Base-by-base conservation (phyloP, 2,888 invertebrate genomes). In the Dyspetes luteomarginatus region DNA sequence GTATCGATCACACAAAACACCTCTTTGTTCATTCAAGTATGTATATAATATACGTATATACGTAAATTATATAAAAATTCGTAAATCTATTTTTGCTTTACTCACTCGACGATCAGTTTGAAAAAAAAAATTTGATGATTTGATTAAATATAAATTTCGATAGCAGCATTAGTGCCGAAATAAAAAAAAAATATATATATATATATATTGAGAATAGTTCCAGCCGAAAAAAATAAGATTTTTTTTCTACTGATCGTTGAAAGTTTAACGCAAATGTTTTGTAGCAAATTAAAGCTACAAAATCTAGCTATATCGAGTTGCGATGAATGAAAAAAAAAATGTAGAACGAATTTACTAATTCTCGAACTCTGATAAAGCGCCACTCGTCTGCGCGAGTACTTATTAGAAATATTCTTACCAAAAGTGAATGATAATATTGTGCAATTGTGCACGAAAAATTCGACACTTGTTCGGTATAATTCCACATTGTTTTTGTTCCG, bases 321-420 rank as follows among this genome's bases (percentile, higher is more conserved):
- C 19, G 5, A 52, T n/a, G n/a, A n/a, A n/a, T n/a, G n/a, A 12
- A 52, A 36, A 62, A 71, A 41, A 72, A 52, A 52, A 28, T 58
- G 12, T 19, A 22, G 64, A 55, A 45, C n/a, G 56, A 65, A 15
- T 7, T 19, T 5, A 30, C 15, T 43, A 43, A 5, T 73, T 64
- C 28, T 65, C 15, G 28, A 74, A 28, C 9, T 55, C 22, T 28
- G 45, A 56, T 15, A 45, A 74, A 64, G n/a, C 15, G 19, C 56
- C 26, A 56, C 62, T 62, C 55, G 55, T 22, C 56, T 74, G 64
- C 28, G 56, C 56, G 56, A 74, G 73, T 50, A 56, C 43, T 52
- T 45, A 28, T 74, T 55, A 30, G 2, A 24, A n/a, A 52, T 65
- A 48, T 73, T 64, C 45, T 43, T 74, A 28, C 36, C 30, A 30